Base-by-base conservation (phyloP, 2,797 vertebrate species). In the Bryconaethiops microstoma region DNA sequence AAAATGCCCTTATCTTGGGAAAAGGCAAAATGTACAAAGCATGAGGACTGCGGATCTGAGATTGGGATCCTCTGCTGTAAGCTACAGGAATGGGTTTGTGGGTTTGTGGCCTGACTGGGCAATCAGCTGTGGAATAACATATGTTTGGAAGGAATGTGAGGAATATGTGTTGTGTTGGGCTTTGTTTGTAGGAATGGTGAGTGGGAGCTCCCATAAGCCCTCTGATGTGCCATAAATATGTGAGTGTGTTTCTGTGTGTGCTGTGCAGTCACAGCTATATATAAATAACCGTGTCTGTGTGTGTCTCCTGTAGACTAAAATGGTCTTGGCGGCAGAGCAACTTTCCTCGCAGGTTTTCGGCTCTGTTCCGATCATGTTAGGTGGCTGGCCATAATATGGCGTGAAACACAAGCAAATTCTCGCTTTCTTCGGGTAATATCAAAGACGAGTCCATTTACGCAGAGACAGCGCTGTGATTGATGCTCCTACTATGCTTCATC, bases 401-500 rank as follows among this genome's bases (percentile, higher is more conserved):
- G 75, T 79, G 68, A 84, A 84, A 73, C 79, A 4, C 54, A 14
- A 78, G 72, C 57, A 77, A 82, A 77, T 65, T 80, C 73, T 81
- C 81, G 45, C 67, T 79, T 70, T 72, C 35, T 59, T 57, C 21
- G 9, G 52, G 67, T 85, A 60, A 85, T 83, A 67, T 45, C 7
- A 55, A 70, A 78, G 80, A 83, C 62, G 9, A 82, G 76, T 79
- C 39, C 48, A 55, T 78, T 83, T 82, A 84, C 77, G 76, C 62
- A 72, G 54, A 59, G 55, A 57, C 54, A 67, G 74, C 65, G 76
- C 50, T 17, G n/a, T 78, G 74, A 83, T 80, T 80, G 60, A 75
- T 77, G 72, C 68, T 54, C 67, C 60, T 70, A 69, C 39, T 64
- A 45, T 52, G 48, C 71, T 72, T 69, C 29, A 35, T 63, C 35